A percentile compares a stretch with the other conserved stretches of the same genome.
phyloP scores from a whole-genome alignment of 1,140 invertebrate genomes.

The Musca domestica region DNA sequence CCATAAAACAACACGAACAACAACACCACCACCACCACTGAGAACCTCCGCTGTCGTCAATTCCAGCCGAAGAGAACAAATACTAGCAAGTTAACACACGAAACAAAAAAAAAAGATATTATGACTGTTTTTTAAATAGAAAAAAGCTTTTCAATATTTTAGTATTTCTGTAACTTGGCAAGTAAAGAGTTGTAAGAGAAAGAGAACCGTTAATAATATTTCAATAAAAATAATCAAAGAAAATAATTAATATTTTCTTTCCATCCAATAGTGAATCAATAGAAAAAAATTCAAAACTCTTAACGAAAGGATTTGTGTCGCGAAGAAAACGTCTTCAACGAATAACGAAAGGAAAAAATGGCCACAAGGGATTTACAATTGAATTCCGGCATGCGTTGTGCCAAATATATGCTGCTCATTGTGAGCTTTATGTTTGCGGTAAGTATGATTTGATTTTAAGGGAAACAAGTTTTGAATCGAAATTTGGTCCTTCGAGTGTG shows the following conservation, averaged over 20 bases:
- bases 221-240: constrained; percentile 1
- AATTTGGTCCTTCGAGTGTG: not conserved
- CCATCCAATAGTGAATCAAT: not conserved
- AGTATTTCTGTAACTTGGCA: constrained; percentile 19
- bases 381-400: constrained; percentile 72
- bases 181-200: constrained; percentile 17
- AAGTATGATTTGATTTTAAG: constrained; percentile 53
- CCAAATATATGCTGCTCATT: constrained; percentile 80
- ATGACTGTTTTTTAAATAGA: not conserved
- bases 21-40: no score
- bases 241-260: not conserved
- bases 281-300: not conserved
- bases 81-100: no score
- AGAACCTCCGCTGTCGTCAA: no score
- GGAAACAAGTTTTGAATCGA: not conserved
- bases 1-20: no score
- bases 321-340: not conserved
- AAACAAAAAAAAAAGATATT: no score
- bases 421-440: constrained; percentile 86
- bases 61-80: no score
- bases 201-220: constrained; percentile 1
- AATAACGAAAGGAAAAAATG: constrained; percentile 32
- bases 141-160: constrained; percentile 15
- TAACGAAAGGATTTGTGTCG: not conserved
- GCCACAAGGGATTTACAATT: constrained; percentile 52